Base-by-base conservation (phyloP, 2,888 invertebrate species). In the Agrochola circellaris region DNA sequence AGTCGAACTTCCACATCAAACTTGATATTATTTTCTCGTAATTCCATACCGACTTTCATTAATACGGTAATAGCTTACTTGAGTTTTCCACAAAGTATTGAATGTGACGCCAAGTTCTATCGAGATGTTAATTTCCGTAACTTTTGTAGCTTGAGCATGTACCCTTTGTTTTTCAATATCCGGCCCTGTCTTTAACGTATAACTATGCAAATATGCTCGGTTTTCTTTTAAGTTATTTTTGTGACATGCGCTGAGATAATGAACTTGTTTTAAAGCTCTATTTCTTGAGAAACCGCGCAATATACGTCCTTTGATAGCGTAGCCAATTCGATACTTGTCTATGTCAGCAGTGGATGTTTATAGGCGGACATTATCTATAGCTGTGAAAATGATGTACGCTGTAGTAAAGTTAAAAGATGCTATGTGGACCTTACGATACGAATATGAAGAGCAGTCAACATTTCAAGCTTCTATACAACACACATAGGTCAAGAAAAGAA, bases 101-200 rank as follows among this genome's bases (percentile, higher is more conserved):
- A 79, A 75, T 77, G 79, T 82, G 84, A 85, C 66, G 81, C 69
- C 78, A 75, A 85, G 84, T 90, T 89, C 87, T 85, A 88, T 88
- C 82, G 83, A 81, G 81, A 79, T 77, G 84, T 89, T 89, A 92
- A 92, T 92, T 90, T 92, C 92, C 92, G 91, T 80, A 73, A 85
- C 88, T 88, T 89, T 88, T 88, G 88, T 86, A 85, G 83, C 81
- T 86, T 60, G 66, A 45, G 61, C 45, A 58, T 77, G 72, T 77
- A 74, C 42, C 72, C 71, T 76, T 79, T 82, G 86, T 81, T 86
- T 86, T 84, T 86, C 86, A 88, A 88, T 88, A 88, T 88, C 88
- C 88, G 88, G 79, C 77, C 66, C 9, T 73, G 73, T 83, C 72
- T 83, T 75, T 71, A 62, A 60, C 68, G 68, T 69, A 75, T 72